These are phyloP conservation scores for Podotricha telesiphe DNA, from an alignment of 2,888 invertebrate genomes.

Conservation along the genomic window DNA sequence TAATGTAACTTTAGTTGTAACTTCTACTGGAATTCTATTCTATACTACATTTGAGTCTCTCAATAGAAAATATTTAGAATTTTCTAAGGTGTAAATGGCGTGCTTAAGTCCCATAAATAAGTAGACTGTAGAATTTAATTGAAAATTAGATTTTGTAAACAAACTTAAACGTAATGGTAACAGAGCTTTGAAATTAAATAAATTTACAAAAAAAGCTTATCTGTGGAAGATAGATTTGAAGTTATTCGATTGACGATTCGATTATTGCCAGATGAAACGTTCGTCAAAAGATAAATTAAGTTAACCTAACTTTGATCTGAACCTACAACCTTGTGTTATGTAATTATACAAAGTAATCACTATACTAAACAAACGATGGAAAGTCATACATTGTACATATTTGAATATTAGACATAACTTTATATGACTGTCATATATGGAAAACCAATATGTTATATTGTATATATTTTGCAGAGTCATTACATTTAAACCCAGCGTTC, in stretches of 20 bases:
- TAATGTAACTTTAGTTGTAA: background rate
- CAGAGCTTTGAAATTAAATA: no score
- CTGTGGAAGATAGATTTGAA: no score
- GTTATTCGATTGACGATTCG: no score
- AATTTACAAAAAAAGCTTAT: no score
- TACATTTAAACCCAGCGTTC: background rate
- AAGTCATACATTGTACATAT: no score
- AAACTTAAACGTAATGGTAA: background rate
- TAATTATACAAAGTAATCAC: background rate
- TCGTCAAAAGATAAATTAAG: no score
- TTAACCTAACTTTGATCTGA: background rate
- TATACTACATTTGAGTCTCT: background rate
- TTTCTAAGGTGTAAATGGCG: background rate
- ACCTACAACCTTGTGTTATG: background rate
- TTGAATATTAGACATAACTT: background rate
- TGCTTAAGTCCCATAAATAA: slow-evolving; percentile 4
- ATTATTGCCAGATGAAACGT: no score
- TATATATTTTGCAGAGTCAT: slow-evolving; percentile 3
- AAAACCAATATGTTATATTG: slow-evolving; percentile 11
- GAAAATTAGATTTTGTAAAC: background rate
- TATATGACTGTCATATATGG: slow-evolving; percentile 1
- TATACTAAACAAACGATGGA: background rate
- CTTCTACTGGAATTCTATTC: background rate
- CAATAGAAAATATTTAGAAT: background rate
- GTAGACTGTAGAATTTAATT: background rate